A percentile compares a stretch with the other conserved stretches of the same genome.
Evolutionary conservation across 2,113 vertebrate species (phyloP).

Genomic region (Lepus europaeus): DNA sequence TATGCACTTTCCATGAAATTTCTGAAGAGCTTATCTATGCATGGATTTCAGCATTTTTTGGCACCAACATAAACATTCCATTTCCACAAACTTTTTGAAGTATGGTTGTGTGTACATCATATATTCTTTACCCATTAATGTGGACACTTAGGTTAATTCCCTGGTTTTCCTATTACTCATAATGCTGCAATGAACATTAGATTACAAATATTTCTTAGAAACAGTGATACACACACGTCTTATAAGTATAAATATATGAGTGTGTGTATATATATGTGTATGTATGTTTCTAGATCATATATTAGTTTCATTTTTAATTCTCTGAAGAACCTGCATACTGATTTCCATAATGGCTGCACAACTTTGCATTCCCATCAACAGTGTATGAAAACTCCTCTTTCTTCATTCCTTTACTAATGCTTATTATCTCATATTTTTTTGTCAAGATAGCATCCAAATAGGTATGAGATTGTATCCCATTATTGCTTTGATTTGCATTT

Average conservation of each 20-base stretch:
- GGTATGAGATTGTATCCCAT: neutral
- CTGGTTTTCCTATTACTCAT: no score
- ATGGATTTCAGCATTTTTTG: no score
- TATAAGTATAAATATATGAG: neutral
- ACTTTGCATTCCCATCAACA: neutral
- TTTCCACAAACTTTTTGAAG: no score
- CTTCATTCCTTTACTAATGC: neutral
- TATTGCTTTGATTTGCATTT: neutral
- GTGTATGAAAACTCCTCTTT: neutral
- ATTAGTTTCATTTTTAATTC: neutral
- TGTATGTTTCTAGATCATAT: neutral
- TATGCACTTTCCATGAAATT: no score
- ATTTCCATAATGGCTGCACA: neutral
- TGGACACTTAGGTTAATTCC: no score
- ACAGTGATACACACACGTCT: no score
- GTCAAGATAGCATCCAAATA: neutral
- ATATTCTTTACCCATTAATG: no score
- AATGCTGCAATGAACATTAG: no score
- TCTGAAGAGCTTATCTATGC: no score
- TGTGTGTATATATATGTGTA: neutral
- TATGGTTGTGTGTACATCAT: no score
- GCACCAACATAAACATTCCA: no score
- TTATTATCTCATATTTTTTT: neutral
- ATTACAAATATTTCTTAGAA: no score
- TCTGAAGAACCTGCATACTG: neutral